Percentiles rank a stretch among this genome's conserved stretches.
These are phyloP conservation scores for Drosophila watanabei DNA, from an alignment of 1,140 invertebrate genomes.

Conservation along the genomic window DNA sequence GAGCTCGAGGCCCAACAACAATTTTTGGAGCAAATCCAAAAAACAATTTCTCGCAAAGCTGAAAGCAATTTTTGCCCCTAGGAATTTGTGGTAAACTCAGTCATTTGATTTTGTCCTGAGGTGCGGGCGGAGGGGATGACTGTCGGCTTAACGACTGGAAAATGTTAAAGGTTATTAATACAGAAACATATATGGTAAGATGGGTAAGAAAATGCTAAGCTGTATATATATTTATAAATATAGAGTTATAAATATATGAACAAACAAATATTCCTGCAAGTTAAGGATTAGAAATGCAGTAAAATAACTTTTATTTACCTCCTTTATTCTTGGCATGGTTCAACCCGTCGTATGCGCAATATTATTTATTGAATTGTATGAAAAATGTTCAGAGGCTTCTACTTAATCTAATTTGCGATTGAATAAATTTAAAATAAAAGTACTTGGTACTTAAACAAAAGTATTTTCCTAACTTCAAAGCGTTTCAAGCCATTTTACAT, in stretches of 20 bases:
- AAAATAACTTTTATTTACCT: neutral
- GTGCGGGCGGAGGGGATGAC: neutral
- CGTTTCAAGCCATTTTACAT: neutral
- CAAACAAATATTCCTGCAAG: neutral
- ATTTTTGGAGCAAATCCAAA: constrained; percentile 34
- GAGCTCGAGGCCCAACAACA: constrained; percentile 6
- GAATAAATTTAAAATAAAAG: neutral
- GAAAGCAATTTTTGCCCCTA: constrained; percentile 45
- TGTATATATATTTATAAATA: neutral
- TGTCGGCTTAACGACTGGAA: neutral
- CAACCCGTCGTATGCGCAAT: neutral
- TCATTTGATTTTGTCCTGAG: constrained; percentile 6
- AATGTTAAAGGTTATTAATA: constrained; percentile 33
- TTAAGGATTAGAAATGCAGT: neutral
- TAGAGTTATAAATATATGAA: too few species aligned
- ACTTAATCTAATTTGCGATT: neutral
- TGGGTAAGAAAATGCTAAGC: neutral
- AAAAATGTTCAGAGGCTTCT: too few species aligned
- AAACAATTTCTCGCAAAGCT: constrained; percentile 47
- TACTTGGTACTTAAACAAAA: neutral
- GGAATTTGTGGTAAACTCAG: constrained; percentile 32
- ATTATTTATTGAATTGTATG: neutral
- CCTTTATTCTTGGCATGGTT: neutral
- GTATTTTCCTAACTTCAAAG: neutral
- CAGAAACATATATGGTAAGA: neutral